These are phyloP conservation scores for Odontophorus gujanensis DNA, from an alignment of 2,113 vertebrate genomes.

Conservation along the genomic window DNA sequence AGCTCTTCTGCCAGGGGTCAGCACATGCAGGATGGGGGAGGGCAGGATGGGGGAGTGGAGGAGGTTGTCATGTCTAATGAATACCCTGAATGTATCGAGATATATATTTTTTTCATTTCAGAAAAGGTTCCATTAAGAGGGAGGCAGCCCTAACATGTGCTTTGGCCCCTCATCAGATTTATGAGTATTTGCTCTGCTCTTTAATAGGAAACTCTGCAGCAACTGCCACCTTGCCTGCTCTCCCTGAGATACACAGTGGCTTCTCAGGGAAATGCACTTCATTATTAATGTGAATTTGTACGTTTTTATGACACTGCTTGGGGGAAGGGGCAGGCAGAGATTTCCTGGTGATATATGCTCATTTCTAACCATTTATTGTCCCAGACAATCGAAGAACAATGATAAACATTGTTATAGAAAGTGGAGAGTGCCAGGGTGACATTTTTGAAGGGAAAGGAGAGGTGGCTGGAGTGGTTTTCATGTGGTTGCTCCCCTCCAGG, in stretches of 20 bases:
- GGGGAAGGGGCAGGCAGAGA: slow-evolving; percentile 67
- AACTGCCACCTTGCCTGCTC: slow-evolving; percentile 65
- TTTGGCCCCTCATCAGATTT: slow-evolving; percentile 68
- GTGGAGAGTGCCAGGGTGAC: slow-evolving; percentile 30
- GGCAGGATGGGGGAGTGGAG: slow-evolving; percentile 29
- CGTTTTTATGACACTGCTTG: slow-evolving; percentile 70
- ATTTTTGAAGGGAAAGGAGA: slow-evolving; percentile 46
- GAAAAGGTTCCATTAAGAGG: slow-evolving; percentile 72
- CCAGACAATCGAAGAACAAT: slow-evolving; percentile 65
- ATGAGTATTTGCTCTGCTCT: slow-evolving; percentile 66
- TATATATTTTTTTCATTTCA: slow-evolving; percentile 72
- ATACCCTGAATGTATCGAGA: slow-evolving; percentile 68
- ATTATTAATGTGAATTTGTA: slow-evolving; percentile 75
- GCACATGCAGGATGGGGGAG: background rate
- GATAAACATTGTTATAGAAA: slow-evolving; percentile 67
- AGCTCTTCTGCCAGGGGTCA: slow-evolving; percentile 51
- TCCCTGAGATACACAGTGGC: slow-evolving; percentile 68
- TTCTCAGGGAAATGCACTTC: slow-evolving; percentile 70
- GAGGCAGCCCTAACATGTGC: slow-evolving; percentile 68
- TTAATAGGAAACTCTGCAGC: slow-evolving; percentile 68
- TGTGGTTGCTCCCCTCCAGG: background rate
- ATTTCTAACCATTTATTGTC: slow-evolving; percentile 73
- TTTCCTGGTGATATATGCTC: slow-evolving; percentile 70
- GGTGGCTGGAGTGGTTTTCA: slow-evolving; percentile 20
- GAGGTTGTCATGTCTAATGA: slow-evolving; percentile 70